Percentiles rank a stretch among this genome's conserved stretches.
phyloP scores from a whole-genome alignment of 2,113 vertebrate species.

The Heteronetta atricapilla region DNA sequence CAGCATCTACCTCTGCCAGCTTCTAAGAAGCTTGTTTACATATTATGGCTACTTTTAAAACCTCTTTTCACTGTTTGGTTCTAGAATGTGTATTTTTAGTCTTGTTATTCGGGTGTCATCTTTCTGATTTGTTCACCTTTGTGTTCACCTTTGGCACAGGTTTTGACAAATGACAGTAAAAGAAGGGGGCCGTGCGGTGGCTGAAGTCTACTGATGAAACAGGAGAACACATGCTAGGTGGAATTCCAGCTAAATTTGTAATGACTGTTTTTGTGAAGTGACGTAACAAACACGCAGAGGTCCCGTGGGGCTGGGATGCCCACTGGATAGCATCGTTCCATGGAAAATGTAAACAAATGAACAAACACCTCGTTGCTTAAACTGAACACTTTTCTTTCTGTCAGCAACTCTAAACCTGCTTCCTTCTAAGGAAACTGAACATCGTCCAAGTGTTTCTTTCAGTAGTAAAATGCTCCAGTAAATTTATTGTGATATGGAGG shows the following conservation, averaged over 20 bases:
- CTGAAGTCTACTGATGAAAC: not conserved
- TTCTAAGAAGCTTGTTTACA: not conserved
- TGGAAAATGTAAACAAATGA: not conserved
- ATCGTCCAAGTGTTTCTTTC: not conserved
- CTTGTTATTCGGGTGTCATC: not conserved
- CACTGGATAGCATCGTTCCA: no score
- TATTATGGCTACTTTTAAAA: not conserved
- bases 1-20: not conserved
- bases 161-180: not conserved
- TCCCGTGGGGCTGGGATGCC: fast-evolving
- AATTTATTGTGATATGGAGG: not conserved
- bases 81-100: not conserved
- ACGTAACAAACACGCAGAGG: not conserved
- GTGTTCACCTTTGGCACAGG: not conserved
- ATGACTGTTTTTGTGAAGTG: not conserved
- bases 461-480: not conserved
- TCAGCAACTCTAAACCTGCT: not conserved
- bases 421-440: not conserved
- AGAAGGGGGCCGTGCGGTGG: not conserved
- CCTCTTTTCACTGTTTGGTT: not conserved
- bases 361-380: not conserved
- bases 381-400: not conserved
- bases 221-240: not conserved
- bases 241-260: not conserved
- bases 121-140: not conserved